A percentile compares a stretch with the other conserved stretches of the same genome.
These are phyloP conservation scores for Leucoptera coffeella DNA, from an alignment of 2,888 invertebrate species.

Conservation along the genomic window DNA sequence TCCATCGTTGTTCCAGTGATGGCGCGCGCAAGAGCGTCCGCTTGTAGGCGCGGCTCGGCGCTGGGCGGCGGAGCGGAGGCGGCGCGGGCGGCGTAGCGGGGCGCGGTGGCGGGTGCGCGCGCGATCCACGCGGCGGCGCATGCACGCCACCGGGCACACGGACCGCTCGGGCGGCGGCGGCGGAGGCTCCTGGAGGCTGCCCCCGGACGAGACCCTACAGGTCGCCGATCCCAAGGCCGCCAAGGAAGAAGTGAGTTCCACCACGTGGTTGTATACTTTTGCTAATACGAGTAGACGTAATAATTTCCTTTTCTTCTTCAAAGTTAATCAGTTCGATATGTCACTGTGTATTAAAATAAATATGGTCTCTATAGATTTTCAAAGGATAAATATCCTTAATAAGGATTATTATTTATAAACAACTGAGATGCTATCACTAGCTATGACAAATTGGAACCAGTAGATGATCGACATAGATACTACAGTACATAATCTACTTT, in stretches of 20 bases:
- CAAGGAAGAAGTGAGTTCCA: constrained; percentile 58
- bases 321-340: no score
- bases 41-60: constrained; percentile 17
- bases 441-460: constrained; percentile 11
- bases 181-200: constrained; percentile 79
- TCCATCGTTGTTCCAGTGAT: no score
- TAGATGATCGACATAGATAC: constrained; percentile 7
- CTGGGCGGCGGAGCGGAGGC: constrained; percentile 15
- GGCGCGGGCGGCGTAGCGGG: constrained; percentile 30
- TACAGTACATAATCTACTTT: no score
- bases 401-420: no score
- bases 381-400: no score
- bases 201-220: constrained; percentile 87
- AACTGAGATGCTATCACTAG: no score
- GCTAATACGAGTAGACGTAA: no score
- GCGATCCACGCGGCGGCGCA: constrained; percentile 53
- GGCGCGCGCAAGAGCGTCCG: no score
- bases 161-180: constrained; percentile 70
- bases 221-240: constrained; percentile 79
- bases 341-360: no score
- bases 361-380: background rate
- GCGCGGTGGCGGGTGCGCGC: constrained; percentile 58
- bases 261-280: background rate
- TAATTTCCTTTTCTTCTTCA: no score
- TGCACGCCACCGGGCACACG: constrained; percentile 86